These are phyloP conservation scores for Triplophysa tibetana DNA, from an alignment of 2,113 vertebrate species.

Conservation along the genomic window DNA sequence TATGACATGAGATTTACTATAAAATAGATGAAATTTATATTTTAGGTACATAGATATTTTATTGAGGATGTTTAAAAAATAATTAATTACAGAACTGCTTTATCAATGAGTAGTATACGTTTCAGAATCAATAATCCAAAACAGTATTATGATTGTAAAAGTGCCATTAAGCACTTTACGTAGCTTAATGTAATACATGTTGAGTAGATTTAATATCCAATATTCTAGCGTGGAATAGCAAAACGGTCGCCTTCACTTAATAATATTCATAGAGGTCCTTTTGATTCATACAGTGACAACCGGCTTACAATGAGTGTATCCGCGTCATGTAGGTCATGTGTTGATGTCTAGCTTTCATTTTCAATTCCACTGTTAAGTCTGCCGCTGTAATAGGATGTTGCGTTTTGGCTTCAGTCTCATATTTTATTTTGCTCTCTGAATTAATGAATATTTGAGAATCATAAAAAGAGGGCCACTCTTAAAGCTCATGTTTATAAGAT, in stretches of 20 bases:
- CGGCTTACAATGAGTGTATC: not conserved
- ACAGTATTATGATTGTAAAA: no score
- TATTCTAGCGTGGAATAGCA: no score
- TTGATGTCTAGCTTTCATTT: slow-evolving; percentile 4
- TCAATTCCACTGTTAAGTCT: not conserved
- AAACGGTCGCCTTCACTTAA: not conserved
- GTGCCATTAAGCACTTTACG: no score
- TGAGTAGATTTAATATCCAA: no score
- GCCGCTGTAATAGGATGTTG: not conserved
- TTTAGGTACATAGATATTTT: no score
- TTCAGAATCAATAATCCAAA: no score
- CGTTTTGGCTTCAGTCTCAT: not conserved
- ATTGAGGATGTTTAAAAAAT: no score
- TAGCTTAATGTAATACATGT: no score
- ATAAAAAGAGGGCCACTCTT: slow-evolving; percentile 11
- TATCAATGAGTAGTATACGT: no score
- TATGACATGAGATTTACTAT: not conserved
- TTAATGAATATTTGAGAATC: slow-evolving; percentile 22
- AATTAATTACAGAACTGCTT: no score
- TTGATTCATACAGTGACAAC: not conserved
- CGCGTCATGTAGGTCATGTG: not conserved
- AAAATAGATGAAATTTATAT: not conserved
- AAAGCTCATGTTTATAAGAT: slow-evolving; percentile 8
- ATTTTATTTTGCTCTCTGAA: slow-evolving; percentile 10
- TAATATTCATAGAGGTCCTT: not conserved